Conservation (phyloP, 2,113 vertebrate genomes). For the Chloropsis cyanopogon region DNA sequence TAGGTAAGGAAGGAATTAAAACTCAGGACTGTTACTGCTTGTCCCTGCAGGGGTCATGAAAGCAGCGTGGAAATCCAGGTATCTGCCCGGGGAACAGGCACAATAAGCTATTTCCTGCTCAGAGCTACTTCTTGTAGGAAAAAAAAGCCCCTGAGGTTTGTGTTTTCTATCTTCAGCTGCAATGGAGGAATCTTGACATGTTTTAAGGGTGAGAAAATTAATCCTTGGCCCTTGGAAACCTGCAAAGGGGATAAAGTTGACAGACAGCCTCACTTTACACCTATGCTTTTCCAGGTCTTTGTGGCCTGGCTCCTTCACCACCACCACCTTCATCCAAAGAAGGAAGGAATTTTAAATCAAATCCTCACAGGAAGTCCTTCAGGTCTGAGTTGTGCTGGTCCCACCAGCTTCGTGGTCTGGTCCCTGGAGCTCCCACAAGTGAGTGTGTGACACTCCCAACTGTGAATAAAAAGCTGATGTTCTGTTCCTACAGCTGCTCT, state of each 20-base stretch:
- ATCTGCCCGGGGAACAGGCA: neutral
- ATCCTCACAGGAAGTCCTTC: neutral
- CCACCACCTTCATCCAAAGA: neutral
- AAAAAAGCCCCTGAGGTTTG: neutral
- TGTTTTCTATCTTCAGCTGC: neutral
- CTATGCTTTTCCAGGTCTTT: neutral
- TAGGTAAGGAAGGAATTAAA: neutral
- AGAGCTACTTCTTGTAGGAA: neutral
- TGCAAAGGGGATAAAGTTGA: neutral
- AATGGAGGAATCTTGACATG: neutral
- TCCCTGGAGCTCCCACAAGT: neutral
- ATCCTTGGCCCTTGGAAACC: neutral
- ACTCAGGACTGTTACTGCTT: neutral
- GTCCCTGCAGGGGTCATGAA: conserved; percentile 54
- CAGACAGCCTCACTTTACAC: neutral
- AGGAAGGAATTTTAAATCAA: neutral
- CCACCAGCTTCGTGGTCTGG: neutral
- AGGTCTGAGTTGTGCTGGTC: neutral
- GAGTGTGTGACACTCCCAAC: neutral
- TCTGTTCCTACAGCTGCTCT: neutral
- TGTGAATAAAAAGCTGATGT: neutral
- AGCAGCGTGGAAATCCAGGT: neutral
- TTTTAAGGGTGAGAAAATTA: neutral
- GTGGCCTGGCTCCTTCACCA: neutral
- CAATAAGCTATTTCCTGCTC: neutral